Conservation (phyloP, 2,797 vertebrate genomes). For the Poecile montanus region DNA sequence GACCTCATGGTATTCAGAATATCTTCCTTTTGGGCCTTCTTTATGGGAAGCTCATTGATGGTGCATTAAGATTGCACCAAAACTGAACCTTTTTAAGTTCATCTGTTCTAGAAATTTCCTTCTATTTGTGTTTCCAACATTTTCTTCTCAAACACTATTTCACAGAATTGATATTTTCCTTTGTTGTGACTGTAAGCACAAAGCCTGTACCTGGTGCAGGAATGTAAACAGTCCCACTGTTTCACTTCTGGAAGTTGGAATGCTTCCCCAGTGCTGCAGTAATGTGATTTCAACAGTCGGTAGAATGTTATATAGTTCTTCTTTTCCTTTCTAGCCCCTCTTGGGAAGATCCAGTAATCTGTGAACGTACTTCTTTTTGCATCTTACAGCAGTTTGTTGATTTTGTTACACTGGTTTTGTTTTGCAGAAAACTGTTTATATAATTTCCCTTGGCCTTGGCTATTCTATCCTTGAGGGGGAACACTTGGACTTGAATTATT, state of each 20-base stretch:
- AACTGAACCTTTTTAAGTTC: neutral
- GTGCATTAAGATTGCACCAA: neutral
- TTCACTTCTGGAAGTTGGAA: neutral
- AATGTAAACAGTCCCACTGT: neutral
- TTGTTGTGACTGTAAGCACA: neutral
- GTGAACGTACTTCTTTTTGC: neutral
- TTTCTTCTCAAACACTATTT: neutral
- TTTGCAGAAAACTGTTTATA: neutral
- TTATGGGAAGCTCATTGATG: neutral
- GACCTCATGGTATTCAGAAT: neutral
- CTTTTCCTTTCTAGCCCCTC: neutral
- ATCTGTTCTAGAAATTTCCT: neutral
- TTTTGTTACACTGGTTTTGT: neutral
- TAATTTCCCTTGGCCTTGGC: neutral
- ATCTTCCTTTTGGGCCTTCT: neutral
- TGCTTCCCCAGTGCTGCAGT: neutral
- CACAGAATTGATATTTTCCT: neutral
- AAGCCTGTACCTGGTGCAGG: neutral
- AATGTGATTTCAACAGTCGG: neutral
- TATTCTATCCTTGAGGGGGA: neutral
- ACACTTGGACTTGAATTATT: neutral
- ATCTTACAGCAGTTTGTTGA: neutral
- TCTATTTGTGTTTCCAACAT: neutral
- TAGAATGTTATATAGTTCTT: neutral
- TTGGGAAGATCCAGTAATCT: neutral